Percentiles rank a stretch among this genome's conserved stretches.
Conservation (phyloP, 2,888 invertebrate species). For the Ptilodon capucinus region DNA sequence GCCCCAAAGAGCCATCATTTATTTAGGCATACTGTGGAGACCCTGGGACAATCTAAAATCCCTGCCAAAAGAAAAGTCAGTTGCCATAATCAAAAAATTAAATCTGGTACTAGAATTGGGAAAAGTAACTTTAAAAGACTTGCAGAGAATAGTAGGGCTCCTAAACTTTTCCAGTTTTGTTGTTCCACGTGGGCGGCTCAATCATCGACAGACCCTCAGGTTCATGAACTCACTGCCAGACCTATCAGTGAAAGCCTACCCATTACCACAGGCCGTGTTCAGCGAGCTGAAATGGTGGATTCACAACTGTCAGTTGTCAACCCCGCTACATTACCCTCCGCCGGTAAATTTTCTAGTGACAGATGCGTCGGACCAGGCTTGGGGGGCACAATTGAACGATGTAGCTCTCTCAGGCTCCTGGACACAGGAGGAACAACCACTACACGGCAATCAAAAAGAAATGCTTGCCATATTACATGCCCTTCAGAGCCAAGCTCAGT, state of each 20-base stretch:
- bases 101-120: background rate
- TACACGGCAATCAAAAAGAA: slow-evolving; percentile 28
- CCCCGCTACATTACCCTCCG: slow-evolving; percentile 14
- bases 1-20: slow-evolving; percentile 13
- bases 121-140: slow-evolving; percentile 9
- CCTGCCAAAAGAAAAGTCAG: slow-evolving; percentile 7
- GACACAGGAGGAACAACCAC: slow-evolving; percentile 7
- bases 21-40: slow-evolving; percentile 21
- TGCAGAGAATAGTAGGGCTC: slow-evolving; percentile 23
- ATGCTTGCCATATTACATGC: slow-evolving; percentile 21
- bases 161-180: slow-evolving; percentile 30
- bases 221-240: slow-evolving; percentile 9
- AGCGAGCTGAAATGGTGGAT: slow-evolving; percentile 25
- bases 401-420: slow-evolving; percentile 11
- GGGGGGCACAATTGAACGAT: slow-evolving; percentile 29
- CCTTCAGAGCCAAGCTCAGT: slow-evolving; percentile 1
- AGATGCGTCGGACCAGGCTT: slow-evolving; percentile 27
- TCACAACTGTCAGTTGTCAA: slow-evolving; percentile 6
- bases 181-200: slow-evolving; percentile 24
- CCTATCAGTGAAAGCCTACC: background rate
- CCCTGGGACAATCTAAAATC: slow-evolving; percentile 9
- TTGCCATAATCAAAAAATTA: slow-evolving; percentile 3
- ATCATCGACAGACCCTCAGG: slow-evolving; percentile 16
- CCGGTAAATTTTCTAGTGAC: slow-evolving; percentile 21
- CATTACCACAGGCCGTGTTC: background rate